Evolutionary conservation across 2,113 vertebrate genomes (phyloP).

Genomic region (Xiphophorus couchianus): DNA sequence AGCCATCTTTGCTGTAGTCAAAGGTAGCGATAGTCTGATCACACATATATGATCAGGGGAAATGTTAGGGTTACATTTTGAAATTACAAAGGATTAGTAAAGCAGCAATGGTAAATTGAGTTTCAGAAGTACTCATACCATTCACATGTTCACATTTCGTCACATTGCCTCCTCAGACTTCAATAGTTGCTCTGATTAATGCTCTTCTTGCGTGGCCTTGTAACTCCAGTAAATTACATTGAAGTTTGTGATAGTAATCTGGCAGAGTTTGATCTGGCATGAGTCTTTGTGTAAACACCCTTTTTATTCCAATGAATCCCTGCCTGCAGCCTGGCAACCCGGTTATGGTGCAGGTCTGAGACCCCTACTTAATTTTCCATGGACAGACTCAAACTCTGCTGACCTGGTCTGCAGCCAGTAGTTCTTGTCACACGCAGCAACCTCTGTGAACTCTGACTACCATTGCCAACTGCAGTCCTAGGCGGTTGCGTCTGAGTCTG

Average conservation of each 20-base stretch:
- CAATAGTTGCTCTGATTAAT: not conserved
- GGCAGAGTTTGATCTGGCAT: not conserved
- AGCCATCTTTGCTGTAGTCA: slow-evolving; percentile 37
- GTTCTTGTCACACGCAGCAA: not conserved
- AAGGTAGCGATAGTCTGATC: slow-evolving; percentile 32
- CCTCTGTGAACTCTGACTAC: not conserved
- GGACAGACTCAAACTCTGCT: not conserved
- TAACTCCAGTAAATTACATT: not conserved
- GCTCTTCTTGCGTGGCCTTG: too few species aligned
- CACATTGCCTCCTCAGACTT: not conserved
- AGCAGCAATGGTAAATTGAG: not conserved
- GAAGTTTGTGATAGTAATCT: not conserved
- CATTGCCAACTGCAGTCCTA: slow-evolving; percentile 1
- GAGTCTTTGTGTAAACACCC: not conserved
- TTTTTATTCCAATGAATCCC: not conserved
- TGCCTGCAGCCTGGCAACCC: not conserved
- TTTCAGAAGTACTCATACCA: not conserved
- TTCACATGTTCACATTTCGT: not conserved
- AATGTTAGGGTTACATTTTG: not conserved
- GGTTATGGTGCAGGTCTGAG: not conserved
- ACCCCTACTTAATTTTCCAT: not conserved
- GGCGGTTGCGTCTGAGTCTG: not conserved
- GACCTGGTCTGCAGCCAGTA: not conserved
- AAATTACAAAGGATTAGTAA: slow-evolving; percentile 16
- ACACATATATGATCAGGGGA: not conserved